Conservation (phyloP, 37 sponge, comb jelly and placozoan genomes). For the Lycopodina hypogea region DNA sequence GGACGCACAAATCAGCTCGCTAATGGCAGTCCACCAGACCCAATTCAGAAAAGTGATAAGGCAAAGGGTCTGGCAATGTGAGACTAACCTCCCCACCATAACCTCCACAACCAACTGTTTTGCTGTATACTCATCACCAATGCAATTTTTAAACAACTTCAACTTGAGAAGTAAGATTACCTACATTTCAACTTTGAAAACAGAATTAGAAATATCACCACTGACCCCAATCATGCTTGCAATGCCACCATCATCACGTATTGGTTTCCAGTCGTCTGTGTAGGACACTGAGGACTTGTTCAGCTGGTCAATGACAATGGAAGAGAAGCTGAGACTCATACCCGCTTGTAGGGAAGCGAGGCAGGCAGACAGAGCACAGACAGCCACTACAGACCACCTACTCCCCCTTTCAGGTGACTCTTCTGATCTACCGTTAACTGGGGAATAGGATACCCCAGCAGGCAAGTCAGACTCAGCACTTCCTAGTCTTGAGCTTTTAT, state of each 20-base stretch:
- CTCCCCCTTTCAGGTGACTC: neutral
- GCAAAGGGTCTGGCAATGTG: too few species aligned
- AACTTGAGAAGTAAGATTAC: too few species aligned
- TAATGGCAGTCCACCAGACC: too few species aligned
- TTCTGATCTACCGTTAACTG: too few species aligned
- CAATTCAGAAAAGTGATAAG: too few species aligned
- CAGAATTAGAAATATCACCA: too few species aligned
- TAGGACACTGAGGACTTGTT: neutral
- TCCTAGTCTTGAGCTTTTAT: neutral
- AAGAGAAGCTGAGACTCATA: constrained; percentile 43
- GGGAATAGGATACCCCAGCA: neutral
- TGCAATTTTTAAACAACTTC: too few species aligned
- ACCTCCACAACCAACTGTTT: too few species aligned
- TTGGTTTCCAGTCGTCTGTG: neutral
- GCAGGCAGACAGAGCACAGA: constrained; percentile 44
- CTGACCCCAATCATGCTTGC: constrained; percentile 5
- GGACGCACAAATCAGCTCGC: too few species aligned
- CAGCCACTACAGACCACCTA: constrained; percentile 23
- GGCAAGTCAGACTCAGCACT: neutral
- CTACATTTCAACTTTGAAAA: too few species aligned
- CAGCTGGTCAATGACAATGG: constrained; percentile 34
- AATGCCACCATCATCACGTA: neutral
- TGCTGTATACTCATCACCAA: too few species aligned
- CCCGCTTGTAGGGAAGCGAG: constrained; percentile 38
- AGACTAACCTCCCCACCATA: too few species aligned